Percentiles rank a stretch among this genome's conserved stretches.
phyloP scores from a whole-genome alignment of 2,888 invertebrate species.

The Cosmorhoe ocellata region DNA sequence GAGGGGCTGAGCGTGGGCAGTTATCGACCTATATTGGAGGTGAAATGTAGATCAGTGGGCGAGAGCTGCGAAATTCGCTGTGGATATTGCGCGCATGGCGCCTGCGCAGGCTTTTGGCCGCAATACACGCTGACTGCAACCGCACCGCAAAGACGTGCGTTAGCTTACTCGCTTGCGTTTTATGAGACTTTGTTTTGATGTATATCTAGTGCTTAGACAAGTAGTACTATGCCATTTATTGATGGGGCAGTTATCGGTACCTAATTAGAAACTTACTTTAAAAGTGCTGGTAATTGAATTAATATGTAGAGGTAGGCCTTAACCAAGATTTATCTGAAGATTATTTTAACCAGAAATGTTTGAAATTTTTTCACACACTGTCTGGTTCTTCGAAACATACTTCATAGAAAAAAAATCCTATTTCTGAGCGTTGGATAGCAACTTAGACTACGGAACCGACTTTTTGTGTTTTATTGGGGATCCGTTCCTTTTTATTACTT shows the following conservation, averaged over 20 bases:
- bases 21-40: slow-evolving; percentile 82
- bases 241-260: no score
- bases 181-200: slow-evolving; percentile 11
- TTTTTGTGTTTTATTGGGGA: neutral
- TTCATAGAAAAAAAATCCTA: slow-evolving; percentile 9
- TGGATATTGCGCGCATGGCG: slow-evolving; percentile 53
- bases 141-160: slow-evolving; percentile 17
- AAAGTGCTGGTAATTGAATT: no score
- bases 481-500: no score
- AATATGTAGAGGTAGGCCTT: no score
- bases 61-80: slow-evolving; percentile 80
- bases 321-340: no score
- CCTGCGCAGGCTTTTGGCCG: slow-evolving; percentile 35
- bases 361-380: neutral
- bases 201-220: no score
- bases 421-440: slow-evolving; percentile 2
- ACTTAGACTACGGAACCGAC: neutral
- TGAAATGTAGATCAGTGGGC: slow-evolving; percentile 84
- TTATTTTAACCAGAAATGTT: slow-evolving; percentile 5
- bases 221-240: no score
- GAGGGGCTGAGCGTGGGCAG: slow-evolving; percentile 82
- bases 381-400: slow-evolving; percentile 2
- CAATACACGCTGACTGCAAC: slow-evolving; percentile 24
- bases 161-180: slow-evolving; percentile 1
- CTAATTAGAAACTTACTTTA: no score